Evolutionary conservation across 2,797 vertebrate species (phyloP).

Genomic region (Anableps anableps): DNA sequence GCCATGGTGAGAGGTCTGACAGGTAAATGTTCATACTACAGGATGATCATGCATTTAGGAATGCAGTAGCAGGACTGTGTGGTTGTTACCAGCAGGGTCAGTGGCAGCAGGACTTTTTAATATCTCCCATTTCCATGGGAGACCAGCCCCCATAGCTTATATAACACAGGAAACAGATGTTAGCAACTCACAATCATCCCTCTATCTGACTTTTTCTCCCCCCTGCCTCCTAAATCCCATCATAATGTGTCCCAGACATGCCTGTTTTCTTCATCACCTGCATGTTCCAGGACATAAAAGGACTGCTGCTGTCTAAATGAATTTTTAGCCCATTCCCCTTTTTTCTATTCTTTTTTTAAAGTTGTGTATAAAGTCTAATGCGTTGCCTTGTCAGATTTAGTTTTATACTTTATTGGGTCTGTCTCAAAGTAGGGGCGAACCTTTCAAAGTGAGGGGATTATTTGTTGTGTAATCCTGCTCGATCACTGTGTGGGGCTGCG

Average conservation of each 20-base stretch:
- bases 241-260: slow-evolving; percentile 22
- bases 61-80: slow-evolving; percentile 43
- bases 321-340: slow-evolving; percentile 23
- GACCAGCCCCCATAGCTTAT: slow-evolving; percentile 76
- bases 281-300: not conserved
- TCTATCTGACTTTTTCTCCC: slow-evolving; percentile 17
- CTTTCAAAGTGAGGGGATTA: slow-evolving; percentile 50
- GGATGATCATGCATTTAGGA: slow-evolving; percentile 22
- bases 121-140: slow-evolving; percentile 67
- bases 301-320: slow-evolving; percentile 18
- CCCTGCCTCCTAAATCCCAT: slow-evolving; percentile 42
- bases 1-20: not conserved
- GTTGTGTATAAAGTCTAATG: slow-evolving; percentile 25
- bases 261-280: slow-evolving; percentile 38
- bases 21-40: not conserved
- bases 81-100: slow-evolving; percentile 61
- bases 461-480: slow-evolving; percentile 61
- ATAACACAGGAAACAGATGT: slow-evolving; percentile 83
- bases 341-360: slow-evolving; percentile 7
- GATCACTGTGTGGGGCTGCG: slow-evolving; percentile 8
- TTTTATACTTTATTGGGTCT: slow-evolving; percentile 6
- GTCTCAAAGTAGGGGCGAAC: slow-evolving; percentile 26
- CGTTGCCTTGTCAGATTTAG: slow-evolving; percentile 8
- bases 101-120: slow-evolving; percentile 70
- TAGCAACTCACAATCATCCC: slow-evolving; percentile 71